Base-by-base conservation (phyloP, 2,113 vertebrate genomes). In the Paramormyrops kingsleyae region DNA sequence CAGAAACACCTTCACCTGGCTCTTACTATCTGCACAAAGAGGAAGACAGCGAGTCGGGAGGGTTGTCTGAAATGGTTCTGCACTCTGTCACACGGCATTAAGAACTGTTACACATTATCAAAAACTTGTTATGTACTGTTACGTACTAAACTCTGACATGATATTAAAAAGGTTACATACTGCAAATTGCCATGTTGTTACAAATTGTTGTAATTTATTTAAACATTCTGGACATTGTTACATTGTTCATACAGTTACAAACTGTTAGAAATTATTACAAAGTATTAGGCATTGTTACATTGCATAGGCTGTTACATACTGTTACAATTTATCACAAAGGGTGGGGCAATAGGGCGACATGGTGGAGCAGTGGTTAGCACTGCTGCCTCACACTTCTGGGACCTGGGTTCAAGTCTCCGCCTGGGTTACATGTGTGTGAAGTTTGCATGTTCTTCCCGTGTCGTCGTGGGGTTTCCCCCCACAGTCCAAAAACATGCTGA, bases 1-100 rank as follows among this genome's bases (percentile, higher is more conserved):
- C 24, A 98, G 92, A 91, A 98, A 98, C 90, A 98, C 96, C 93
- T 97, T 98, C 94, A 97, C 95, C 92, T 97, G 96, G 85, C 93
- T 95, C 93, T 94, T 96, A 89, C 95, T 97, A 89, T 97, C 97
- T 95, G 80, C 12, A 89, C 17, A 24, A 31, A 24, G 47, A 9
- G 8, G 44, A 47, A 24, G 83, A 47, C 31, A 12, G 39, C 5
- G 4, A 44, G 39, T 59, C 3, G 4, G 4, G 27, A 9, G 8
- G 1, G 4, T 2, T 1, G 13, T 0, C n/a, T 4, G 5, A 10
- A 15, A 17, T 4, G 35, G 47, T 80, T 17, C 13, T 85, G 39
- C 42, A 9, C 47, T 50, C 84, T 4, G 42, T 46, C 13, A 74
- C 66, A 74, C 31, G 15, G 8, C 66, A 31, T 35, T 42, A 17